phyloP scores from a whole-genome alignment of 35 echinoderm and acorn worm genomes.

The Apostichopus parvimensis region DNA sequence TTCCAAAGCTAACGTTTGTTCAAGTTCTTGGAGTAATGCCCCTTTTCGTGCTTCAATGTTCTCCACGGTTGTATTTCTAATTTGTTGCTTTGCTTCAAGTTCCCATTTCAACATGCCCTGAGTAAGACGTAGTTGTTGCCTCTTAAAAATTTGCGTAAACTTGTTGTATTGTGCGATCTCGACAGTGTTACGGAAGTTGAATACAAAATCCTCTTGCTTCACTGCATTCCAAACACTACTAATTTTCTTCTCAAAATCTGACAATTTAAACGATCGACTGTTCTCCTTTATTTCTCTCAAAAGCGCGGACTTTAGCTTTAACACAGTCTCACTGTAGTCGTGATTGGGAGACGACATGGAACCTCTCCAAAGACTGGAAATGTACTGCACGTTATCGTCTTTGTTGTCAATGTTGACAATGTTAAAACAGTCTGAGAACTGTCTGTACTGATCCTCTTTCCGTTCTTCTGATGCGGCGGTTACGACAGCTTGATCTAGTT shows the following conservation, averaged over 20 bases:
- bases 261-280: neutral
- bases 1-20: neutral
- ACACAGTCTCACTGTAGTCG: conserved; percentile 31
- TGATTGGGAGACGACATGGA: too few species aligned
- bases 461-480: conserved; percentile 53
- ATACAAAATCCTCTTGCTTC: too few species aligned
- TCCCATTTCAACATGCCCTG: conserved; percentile 44
- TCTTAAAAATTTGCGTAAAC: neutral
- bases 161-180: conserved; percentile 33
- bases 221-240: too few species aligned
- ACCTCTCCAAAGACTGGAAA: too few species aligned
- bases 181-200: neutral
- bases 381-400: neutral
- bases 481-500: neutral
- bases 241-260: neutral
- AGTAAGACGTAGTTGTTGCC: neutral
- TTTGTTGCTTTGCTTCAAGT: conserved; percentile 10
- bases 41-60: neutral
- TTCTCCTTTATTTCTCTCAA: too few species aligned
- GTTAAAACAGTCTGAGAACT: neutral
- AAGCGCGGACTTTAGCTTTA: conserved; percentile 2
- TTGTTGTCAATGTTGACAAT: conserved; percentile 10
- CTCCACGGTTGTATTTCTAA: conserved; percentile 22
- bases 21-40: neutral
- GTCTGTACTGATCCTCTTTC: conserved; percentile 15